Base-by-base conservation (phyloP, 2,888 invertebrate species). In the Neoitamus cyanurus region DNA sequence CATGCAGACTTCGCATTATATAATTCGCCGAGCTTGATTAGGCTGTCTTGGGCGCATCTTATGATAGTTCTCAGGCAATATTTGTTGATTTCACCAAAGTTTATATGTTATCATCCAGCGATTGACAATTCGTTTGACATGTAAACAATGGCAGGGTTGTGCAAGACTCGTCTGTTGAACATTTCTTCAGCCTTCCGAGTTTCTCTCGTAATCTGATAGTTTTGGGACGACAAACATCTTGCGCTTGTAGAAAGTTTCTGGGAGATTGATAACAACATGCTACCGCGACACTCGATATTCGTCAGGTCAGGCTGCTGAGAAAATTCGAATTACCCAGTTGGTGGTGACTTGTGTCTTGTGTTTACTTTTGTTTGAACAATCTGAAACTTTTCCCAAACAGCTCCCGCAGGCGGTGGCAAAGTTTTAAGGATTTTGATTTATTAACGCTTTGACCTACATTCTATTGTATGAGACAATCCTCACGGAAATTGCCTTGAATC, bases 121-220 rank as follows among this genome's bases (percentile, higher is more conserved):
- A 31, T 31, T 70, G 70, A 70, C 70, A 34, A n/a, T 28, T n/a
- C 6, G 31, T 70, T 30, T 34, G 73, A 34, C 34, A 73, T 73
- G 73, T 73, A 73, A 73, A 73, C 73, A 73, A 9, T 20, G 73
- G 73, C 31, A 73, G 73, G 73, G 73, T 73, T 73, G 73, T 30
- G 30, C 34, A 72, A 9, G n/a, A 15, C 6, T 42, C 42, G 42
- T 42, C 42, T 42, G 42, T 42, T 42, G 42, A 42, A 42, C 42
- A 42, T 42, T 42, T 15, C 5, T 42, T n/a, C 58, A 15, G 58
- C 20, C 58, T 20, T n/a, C n/a, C n/a, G 9, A 25, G 15, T 58
- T 58, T 58, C 58, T 58, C 58, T 25, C 58, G 58, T 58, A 58
- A 58, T 58, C 15, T 9, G 25, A 58, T 58, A 58, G 20, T 20